Evolutionary conservation across 2,888 invertebrate genomes (phyloP), one percentile per base, ranked within the genome.

Genomic region (Mantis religiosa): DNA sequence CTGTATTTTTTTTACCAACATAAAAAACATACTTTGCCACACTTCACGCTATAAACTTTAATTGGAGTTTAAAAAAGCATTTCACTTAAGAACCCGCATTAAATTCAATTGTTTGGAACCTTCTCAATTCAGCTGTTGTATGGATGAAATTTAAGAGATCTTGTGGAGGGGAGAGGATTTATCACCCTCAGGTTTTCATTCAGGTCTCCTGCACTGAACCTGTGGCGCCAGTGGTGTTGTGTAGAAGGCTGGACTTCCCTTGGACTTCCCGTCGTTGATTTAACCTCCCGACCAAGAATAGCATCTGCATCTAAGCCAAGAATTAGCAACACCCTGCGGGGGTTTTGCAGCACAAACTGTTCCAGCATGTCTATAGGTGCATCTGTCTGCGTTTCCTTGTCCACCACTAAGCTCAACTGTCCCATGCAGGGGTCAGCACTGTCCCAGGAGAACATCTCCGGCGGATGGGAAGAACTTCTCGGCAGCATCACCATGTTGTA

Each of bases 371-470:
- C 95, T 15, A 95, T 93, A 90, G 95, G 94, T 91, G 94, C 94
- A 90, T 96, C 96, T 4, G 96, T 96, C 93, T 96, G 96, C 20
- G 95, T 95, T 84, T 93, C 92, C 3, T 91, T 92, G 85, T 94
- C 93, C 34, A 34, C 3, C 6, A 47, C 47, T 81, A 92, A 91
- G 89, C 89, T 71, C 83, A 85, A 85, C 8, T 30, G 20, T 9
- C 71, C 82, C 41, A 86, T 3, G 1, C 90, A 90, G 87, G 91
- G n/a, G 85, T 91, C 90, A 89, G 94, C 94, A 92, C 94, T 94
- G 91, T 96, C 96, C 95, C 97, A 96, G 91, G 96, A 96, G 93
- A 97, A 96, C 90, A 97, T 97, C 91, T 97, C 97, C 0, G 97
- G 97, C 0, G 97, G 97, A 93, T 97, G 97, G 3, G 97, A 97